Evolutionary conservation across 2,888 invertebrate species (phyloP).

Genomic region (Lithodes maja): DNA sequence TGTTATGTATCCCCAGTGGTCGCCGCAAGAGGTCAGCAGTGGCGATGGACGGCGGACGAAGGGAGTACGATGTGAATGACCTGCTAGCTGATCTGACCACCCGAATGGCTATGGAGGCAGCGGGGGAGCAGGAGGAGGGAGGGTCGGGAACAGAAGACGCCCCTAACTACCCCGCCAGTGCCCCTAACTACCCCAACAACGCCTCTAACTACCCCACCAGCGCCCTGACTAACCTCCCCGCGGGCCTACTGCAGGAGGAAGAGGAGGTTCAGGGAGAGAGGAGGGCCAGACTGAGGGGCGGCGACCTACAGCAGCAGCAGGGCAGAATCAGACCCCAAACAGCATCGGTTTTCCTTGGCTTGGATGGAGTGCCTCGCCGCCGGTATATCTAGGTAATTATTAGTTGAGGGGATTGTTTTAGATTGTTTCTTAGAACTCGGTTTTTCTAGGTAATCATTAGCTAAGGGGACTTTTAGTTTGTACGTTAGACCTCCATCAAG

Average conservation of each 20-base stretch:
- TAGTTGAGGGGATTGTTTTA: neutral
- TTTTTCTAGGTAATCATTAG: too few relatives aligned
- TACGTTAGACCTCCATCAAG: too few relatives aligned
- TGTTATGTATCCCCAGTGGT: constrained; percentile 34
- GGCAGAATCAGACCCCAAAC: neutral
- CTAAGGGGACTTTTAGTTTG: too few relatives aligned
- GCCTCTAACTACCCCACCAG: neutral
- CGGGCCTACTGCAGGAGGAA: constrained; percentile 16
- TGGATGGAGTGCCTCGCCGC: constrained; percentile 37
- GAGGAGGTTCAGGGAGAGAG: constrained; percentile 13
- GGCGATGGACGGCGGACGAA: constrained; percentile 22
- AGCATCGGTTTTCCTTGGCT: constrained; percentile 27
- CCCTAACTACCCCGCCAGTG: too few relatives aligned
- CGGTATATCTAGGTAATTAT: constrained; percentile 49
- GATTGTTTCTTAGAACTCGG: too few relatives aligned
- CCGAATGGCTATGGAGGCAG: constrained; percentile 13
- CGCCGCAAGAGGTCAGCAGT: constrained; percentile 63
- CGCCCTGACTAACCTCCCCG: neutral
- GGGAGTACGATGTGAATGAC: constrained; percentile 40
- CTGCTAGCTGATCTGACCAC: constrained; percentile 36
- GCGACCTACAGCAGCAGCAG: neutral
- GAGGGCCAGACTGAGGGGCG: constrained; percentile 17
- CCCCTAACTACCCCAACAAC: too few relatives aligned
- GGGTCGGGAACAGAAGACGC: too few relatives aligned
- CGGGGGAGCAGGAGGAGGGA: constrained; percentile 8